A percentile compares a stretch with the other conserved stretches of the same genome.
Evolutionary conservation across 2,797 vertebrate species (phyloP).

Genomic region (Danionella dracula): DNA sequence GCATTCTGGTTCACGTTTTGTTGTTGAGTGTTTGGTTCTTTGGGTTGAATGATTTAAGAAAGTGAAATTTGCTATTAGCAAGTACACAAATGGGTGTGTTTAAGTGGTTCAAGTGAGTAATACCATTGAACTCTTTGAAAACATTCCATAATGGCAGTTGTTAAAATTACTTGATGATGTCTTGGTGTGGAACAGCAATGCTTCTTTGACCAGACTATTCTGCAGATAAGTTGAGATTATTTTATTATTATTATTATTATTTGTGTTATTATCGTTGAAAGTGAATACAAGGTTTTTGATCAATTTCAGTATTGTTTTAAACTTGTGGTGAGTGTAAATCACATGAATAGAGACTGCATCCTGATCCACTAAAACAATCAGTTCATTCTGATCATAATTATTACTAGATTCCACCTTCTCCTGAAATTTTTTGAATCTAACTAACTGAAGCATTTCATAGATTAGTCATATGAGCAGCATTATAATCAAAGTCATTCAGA

Average conservation of each 20-base stretch:
- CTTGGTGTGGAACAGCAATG: not conserved
- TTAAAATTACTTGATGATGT: not conserved
- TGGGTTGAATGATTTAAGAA: not conserved
- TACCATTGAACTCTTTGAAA: not conserved
- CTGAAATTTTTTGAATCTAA: not conserved
- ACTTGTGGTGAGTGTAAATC: too few species aligned
- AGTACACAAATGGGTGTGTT: accelerated
- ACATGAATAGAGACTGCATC: too few species aligned
- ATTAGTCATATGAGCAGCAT: not conserved
- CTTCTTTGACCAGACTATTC: slow-evolving; percentile 3
- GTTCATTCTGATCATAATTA: too few species aligned
- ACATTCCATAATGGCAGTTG: not conserved
- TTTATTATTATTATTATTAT: too few species aligned
- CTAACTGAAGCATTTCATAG: not conserved
- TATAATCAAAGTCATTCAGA: not conserved
- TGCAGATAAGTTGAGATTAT: too few species aligned
- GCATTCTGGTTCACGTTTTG: too few species aligned
- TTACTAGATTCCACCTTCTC: too few species aligned
- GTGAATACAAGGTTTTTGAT: too few species aligned
- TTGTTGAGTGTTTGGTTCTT: not conserved
- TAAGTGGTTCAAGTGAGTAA: not conserved
- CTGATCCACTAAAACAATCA: too few species aligned
- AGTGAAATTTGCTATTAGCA: not conserved
- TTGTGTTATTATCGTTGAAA: too few species aligned
- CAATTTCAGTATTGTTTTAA: too few species aligned